phyloP scores from a whole-genome alignment of 2,888 invertebrate genomes.

The Geotrupes spiniger region DNA sequence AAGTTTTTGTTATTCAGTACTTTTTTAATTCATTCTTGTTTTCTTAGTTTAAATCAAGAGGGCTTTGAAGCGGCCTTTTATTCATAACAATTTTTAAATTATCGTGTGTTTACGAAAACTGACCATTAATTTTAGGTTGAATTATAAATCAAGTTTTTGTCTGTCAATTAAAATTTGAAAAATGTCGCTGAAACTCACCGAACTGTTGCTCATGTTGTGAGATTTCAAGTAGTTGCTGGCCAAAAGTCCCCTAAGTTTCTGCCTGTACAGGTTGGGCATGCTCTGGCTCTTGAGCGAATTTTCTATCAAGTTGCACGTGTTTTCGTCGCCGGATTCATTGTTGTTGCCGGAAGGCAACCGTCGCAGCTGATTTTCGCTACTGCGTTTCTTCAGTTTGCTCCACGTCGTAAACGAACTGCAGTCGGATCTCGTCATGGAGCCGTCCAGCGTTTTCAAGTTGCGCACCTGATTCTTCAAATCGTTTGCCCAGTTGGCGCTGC shows the following conservation, averaged over 20 bases:
- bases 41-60: too few species aligned
- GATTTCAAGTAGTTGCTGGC: constrained; percentile 53
- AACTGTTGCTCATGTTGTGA: constrained; percentile 62
- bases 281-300: constrained; percentile 70
- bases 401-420: constrained; percentile 80
- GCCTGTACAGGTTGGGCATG: constrained; percentile 68
- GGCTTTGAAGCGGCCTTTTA: too few species aligned
- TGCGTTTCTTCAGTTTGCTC: constrained; percentile 79
- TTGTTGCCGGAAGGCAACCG: constrained; percentile 48
- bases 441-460: constrained; percentile 48
- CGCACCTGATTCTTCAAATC: constrained; percentile 33
- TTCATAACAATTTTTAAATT: too few species aligned
- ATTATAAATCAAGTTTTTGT: too few species aligned
- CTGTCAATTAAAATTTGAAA: too few species aligned
- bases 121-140: too few species aligned
- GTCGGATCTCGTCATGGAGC: constrained; percentile 85
- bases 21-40: too few species aligned
- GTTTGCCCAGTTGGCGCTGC: constrained; percentile 41
- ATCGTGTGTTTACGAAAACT: too few species aligned
- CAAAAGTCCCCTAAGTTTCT: constrained; percentile 55
- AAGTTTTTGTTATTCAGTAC: too few species aligned
- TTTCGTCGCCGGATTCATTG: constrained; percentile 54
- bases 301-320: constrained; percentile 58
- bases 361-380: constrained; percentile 51
- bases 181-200: constrained; percentile 59